These are phyloP conservation scores for Mythimna ferrago DNA, from an alignment of 2,888 invertebrate genomes.

Conservation along the genomic window DNA sequence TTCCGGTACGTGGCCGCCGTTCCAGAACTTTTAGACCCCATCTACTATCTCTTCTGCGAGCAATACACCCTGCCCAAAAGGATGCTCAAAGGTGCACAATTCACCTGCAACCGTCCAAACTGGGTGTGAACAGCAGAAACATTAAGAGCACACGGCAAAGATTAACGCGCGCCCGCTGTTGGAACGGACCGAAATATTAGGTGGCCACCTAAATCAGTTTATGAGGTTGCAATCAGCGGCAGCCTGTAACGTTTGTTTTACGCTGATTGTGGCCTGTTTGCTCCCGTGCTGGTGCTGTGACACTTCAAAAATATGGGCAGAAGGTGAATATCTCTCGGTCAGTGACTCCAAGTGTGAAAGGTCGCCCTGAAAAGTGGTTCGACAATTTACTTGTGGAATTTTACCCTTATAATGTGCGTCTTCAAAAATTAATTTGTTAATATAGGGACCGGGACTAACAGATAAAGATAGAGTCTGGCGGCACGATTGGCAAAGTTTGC, in stretches of 20 bases:
- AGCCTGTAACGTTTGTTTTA: slow-evolving; percentile 63
- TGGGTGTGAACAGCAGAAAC: slow-evolving; percentile 16
- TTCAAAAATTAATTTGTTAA: too few species aligned
- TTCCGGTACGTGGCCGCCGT: too few species aligned
- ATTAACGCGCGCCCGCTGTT: slow-evolving; percentile 34
- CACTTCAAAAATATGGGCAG: neutral
- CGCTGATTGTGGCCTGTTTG: slow-evolving; percentile 69
- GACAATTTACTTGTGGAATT: neutral
- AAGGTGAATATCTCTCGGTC: neutral
- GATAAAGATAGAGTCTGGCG: too few species aligned
- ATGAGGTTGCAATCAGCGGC: slow-evolving; percentile 67
- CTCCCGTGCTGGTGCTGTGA: slow-evolving; percentile 29
- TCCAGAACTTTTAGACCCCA: too few species aligned
- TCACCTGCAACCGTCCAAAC: neutral
- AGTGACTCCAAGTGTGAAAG: too few species aligned
- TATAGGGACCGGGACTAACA: too few species aligned
- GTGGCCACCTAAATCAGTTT: slow-evolving; percentile 61
- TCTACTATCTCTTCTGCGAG: too few species aligned
- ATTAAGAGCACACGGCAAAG: slow-evolving; percentile 29
- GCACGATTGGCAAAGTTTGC: too few species aligned
- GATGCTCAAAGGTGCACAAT: neutral
- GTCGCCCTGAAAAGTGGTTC: too few species aligned
- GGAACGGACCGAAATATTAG: slow-evolving; percentile 58
- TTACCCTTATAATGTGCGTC: too few species aligned
- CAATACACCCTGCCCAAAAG: too few species aligned